A percentile compares a stretch with the other conserved stretches of the same genome.
Evolutionary conservation across 2,888 invertebrate species (phyloP).

Genomic region (Agrotis puta): DNA sequence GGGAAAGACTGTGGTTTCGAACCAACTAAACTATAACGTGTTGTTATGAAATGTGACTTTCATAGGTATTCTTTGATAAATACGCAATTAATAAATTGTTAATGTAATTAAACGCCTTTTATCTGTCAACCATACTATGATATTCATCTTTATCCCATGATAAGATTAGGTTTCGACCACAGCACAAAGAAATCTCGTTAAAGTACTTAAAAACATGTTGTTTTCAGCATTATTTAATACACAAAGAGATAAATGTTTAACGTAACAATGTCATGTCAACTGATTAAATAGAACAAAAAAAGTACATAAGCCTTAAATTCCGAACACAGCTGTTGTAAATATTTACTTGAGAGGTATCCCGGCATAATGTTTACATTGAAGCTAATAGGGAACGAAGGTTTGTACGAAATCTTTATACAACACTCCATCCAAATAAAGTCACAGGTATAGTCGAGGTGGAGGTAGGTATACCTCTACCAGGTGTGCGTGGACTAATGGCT

Average conservation of each 20-base stretch:
- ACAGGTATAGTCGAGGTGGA: slow-evolving; percentile 3
- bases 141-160: slow-evolving; percentile 37
- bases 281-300: slow-evolving; percentile 16
- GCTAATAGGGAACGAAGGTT: slow-evolving; percentile 6
- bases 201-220: neutral
- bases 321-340: slow-evolving; percentile 20
- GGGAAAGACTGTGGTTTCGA: neutral
- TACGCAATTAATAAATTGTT: slow-evolving; percentile 26
- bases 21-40: neutral
- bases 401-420: slow-evolving; percentile 25
- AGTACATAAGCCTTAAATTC: slow-evolving; percentile 10
- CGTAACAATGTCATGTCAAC: neutral
- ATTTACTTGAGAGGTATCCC: slow-evolving; percentile 40
- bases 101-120: slow-evolving; percentile 11
- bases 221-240: slow-evolving; percentile 11
- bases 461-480: slow-evolving; percentile 26
- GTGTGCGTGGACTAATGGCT: slow-evolving; percentile 38
- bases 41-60: neutral
- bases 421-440: slow-evolving; percentile 20
- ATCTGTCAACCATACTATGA: slow-evolving; percentile 16
- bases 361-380: slow-evolving; percentile 36
- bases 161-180: slow-evolving; percentile 19
- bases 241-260: slow-evolving; percentile 4
- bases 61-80: slow-evolving; percentile 9
- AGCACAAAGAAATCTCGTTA: neutral